phyloP scores from a whole-genome alignment of 1,140 invertebrate genomes.

The Agrilus planipennis region DNA sequence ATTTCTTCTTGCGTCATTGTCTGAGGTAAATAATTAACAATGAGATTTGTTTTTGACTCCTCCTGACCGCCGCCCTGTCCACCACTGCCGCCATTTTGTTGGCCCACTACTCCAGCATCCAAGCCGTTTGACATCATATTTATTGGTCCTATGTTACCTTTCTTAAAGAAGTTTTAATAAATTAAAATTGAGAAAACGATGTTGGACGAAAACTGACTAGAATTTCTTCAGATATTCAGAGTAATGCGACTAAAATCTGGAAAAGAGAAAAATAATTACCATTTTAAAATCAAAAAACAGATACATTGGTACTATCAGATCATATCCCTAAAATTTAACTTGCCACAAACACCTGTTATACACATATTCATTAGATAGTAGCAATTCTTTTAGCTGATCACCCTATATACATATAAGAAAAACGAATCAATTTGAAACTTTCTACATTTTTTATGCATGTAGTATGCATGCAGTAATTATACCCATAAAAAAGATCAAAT shows the following conservation, averaged over 20 bases:
- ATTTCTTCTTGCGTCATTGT: conserved; percentile 99
- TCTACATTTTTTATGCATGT: no score
- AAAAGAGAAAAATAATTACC: not conserved
- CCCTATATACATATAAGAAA: no score
- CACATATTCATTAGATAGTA: no score
- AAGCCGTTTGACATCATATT: conserved; percentile 76
- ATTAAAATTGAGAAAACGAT: not conserved
- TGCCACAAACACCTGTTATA: no score
- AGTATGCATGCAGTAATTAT: no score
- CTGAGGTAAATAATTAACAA: conserved; percentile 99
- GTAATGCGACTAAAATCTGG: not conserved
- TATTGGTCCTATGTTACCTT: not conserved
- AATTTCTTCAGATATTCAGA: not conserved
- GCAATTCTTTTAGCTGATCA: no score
- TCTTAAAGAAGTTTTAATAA: not conserved
- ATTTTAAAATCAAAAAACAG: not conserved
- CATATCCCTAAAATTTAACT: no score
- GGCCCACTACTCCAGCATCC: conserved; percentile 48
- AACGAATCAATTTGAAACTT: no score
- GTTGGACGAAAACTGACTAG: no score
- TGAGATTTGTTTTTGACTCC: conserved; percentile 95
- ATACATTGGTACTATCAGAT: no score
- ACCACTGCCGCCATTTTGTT: conserved; percentile 55
- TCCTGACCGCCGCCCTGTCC: conserved; percentile 59
- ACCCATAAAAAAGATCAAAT: no score